Evolutionary conservation across 2,888 invertebrate genomes (phyloP).

Genomic region (Ceraclea dissimilis): DNA sequence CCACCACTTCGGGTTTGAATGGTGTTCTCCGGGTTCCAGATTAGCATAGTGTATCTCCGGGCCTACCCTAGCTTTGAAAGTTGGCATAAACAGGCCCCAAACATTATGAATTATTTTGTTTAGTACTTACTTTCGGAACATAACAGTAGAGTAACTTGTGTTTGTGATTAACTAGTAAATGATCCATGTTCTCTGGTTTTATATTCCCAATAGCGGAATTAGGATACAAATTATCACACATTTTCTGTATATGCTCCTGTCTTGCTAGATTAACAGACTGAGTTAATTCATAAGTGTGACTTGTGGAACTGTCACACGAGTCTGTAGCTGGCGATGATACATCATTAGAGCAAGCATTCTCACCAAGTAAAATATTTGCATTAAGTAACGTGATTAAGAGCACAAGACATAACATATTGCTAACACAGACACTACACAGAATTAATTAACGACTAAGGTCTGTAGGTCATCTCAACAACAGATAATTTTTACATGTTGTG

Average conservation of each 20-base stretch:
- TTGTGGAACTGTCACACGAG: background rate
- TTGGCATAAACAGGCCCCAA: too few species aligned
- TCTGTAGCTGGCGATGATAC: background rate
- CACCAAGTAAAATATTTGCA: background rate
- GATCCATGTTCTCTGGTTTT: slow-evolving; percentile 56
- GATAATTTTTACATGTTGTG: too few species aligned
- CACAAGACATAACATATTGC: background rate
- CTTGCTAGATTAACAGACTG: slow-evolving; percentile 56
- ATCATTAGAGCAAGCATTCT: slow-evolving; percentile 8
- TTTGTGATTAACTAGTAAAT: slow-evolving; percentile 75
- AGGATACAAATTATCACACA: slow-evolving; percentile 49
- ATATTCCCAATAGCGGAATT: slow-evolving; percentile 41
- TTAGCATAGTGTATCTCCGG: too few species aligned
- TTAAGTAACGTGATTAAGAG: background rate
- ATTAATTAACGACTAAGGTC: background rate
- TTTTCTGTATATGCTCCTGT: slow-evolving; percentile 53
- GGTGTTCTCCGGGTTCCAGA: too few species aligned
- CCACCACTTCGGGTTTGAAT: too few species aligned
- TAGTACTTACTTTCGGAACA: slow-evolving; percentile 76
- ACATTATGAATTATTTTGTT: too few species aligned
- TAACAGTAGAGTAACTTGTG: slow-evolving; percentile 86
- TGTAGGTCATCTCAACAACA: background rate
- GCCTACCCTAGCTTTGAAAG: too few species aligned
- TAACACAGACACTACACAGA: background rate
- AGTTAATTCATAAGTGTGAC: slow-evolving; percentile 40